A percentile compares a stretch with the other conserved stretches of the same genome.
phyloP scores from a whole-genome alignment of 2,888 invertebrate species.

The Dicroscelio sp. region DNA sequence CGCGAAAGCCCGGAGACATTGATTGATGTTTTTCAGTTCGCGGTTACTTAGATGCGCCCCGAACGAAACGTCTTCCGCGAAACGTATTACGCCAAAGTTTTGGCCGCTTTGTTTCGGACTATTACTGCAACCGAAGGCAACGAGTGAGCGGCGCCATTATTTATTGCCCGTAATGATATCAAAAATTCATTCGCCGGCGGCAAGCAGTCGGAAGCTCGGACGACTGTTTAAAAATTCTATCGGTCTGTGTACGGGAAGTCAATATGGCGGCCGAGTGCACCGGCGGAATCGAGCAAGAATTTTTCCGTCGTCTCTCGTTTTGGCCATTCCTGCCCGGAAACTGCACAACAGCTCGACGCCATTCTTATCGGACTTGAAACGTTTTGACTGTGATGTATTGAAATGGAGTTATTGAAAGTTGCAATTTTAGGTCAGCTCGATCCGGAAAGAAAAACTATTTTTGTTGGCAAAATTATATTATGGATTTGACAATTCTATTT shows the following conservation, averaged over 20 bases:
- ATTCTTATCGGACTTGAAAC: constrained; percentile 72
- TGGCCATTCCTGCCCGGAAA: constrained; percentile 59
- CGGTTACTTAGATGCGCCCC: constrained; percentile 66
- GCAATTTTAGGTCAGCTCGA: too few relatives aligned
- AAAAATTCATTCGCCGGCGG: constrained; percentile 62
- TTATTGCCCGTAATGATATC: constrained; percentile 67
- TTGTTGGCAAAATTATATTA: too few relatives aligned
- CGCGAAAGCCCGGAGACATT: constrained; percentile 69
- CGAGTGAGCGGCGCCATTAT: constrained; percentile 21
- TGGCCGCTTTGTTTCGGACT: constrained; percentile 58
- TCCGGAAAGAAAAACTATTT: too few relatives aligned
- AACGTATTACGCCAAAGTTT: constrained; percentile 46
- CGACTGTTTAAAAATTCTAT: constrained; percentile 66
- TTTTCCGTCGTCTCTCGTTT: constrained; percentile 60
- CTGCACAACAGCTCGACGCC: constrained; percentile 55
- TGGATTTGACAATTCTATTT: too few relatives aligned
- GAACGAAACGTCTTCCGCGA: constrained; percentile 56
- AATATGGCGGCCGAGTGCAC: constrained; percentile 71
- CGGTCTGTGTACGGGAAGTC: constrained; percentile 49
- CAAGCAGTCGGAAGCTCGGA: constrained; percentile 35
- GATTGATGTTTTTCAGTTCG: constrained; percentile 78
- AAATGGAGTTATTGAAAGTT: constrained; percentile 57
- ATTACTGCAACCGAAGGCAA: background rate
- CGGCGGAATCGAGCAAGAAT: constrained; percentile 73
- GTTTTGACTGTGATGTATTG: constrained; percentile 61